These are phyloP conservation scores for Netelia melanura DNA, from an alignment of 2,888 invertebrate genomes.

Conservation along the genomic window DNA sequence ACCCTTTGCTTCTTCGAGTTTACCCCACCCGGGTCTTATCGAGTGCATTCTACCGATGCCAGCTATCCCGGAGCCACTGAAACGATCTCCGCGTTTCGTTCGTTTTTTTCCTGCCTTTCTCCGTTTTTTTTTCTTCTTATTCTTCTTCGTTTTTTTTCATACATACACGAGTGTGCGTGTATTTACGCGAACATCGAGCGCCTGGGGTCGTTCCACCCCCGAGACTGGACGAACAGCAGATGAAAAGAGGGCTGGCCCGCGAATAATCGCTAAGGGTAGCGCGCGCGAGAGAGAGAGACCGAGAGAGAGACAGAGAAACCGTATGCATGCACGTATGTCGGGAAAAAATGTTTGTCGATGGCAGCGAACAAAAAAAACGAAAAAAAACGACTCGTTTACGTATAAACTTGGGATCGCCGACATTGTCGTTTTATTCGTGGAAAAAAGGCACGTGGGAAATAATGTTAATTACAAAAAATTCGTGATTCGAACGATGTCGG, in stretches of 20 bases:
- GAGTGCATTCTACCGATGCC: slow-evolving; percentile 77
- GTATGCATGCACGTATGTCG: slow-evolving; percentile 28
- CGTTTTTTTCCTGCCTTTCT: slow-evolving; percentile 20
- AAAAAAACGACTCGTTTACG: background rate
- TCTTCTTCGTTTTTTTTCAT: slow-evolving; percentile 15
- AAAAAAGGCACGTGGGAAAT: slow-evolving; percentile 8
- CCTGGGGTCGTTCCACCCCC: slow-evolving; percentile 67
- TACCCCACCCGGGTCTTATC: slow-evolving; percentile 74
- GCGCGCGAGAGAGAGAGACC: slow-evolving; percentile 15
- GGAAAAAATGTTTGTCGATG: slow-evolving; percentile 24
- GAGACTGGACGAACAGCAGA: slow-evolving; percentile 61
- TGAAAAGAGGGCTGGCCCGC: slow-evolving; percentile 52
- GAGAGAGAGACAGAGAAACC: slow-evolving; percentile 16
- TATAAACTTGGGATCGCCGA: background rate
- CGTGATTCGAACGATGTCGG: slow-evolving; percentile 33
- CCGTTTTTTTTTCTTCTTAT: slow-evolving; percentile 24
- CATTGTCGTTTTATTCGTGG: background rate
- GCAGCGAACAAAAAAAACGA: background rate
- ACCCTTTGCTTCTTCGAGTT: slow-evolving; percentile 50
- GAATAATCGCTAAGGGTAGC: slow-evolving; percentile 51
- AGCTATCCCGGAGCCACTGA: slow-evolving; percentile 70
- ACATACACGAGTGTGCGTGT: slow-evolving; percentile 25
- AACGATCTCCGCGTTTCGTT: slow-evolving; percentile 61
- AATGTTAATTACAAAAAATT: slow-evolving; percentile 16
- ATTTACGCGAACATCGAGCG: slow-evolving; percentile 53